Evolutionary conservation across 2,888 invertebrate species (phyloP).

Genomic region (Sipha maydis): DNA sequence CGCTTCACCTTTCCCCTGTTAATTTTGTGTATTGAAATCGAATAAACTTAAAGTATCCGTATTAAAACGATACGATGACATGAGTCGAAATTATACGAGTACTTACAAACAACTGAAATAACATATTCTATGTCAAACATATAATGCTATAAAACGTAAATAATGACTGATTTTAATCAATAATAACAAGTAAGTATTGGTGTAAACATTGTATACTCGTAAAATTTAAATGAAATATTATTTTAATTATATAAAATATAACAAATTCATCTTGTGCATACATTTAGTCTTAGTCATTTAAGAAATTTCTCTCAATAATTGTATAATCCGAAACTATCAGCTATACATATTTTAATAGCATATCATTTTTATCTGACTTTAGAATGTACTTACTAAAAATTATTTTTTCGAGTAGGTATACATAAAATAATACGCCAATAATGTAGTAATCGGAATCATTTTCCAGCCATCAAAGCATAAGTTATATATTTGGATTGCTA

Average conservation of each 20-base stretch:
- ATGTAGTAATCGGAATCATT: neutral
- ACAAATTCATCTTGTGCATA: neutral
- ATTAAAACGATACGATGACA: neutral
- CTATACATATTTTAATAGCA: constrained; percentile 22
- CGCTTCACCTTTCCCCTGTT: neutral
- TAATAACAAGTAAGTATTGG: no score
- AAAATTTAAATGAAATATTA: no score
- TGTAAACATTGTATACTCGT: no score
- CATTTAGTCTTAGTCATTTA: no score
- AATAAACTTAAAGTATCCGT: neutral
- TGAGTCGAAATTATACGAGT: neutral
- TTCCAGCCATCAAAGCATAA: neutral
- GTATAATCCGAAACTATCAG: neutral
- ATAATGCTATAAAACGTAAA: neutral
- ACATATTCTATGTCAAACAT: neutral
- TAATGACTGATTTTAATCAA: neutral
- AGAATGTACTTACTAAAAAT: constrained; percentile 1
- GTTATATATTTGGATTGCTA: neutral
- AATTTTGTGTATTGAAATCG: no score
- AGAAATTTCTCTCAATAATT: neutral
- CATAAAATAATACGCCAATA: neutral
- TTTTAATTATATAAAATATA: neutral
- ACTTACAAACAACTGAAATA: no score
- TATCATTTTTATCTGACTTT: constrained; percentile 9
- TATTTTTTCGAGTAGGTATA: neutral